Base-by-base conservation (phyloP, 2,888 invertebrate species). In the Nemotelus pantherinus region DNA sequence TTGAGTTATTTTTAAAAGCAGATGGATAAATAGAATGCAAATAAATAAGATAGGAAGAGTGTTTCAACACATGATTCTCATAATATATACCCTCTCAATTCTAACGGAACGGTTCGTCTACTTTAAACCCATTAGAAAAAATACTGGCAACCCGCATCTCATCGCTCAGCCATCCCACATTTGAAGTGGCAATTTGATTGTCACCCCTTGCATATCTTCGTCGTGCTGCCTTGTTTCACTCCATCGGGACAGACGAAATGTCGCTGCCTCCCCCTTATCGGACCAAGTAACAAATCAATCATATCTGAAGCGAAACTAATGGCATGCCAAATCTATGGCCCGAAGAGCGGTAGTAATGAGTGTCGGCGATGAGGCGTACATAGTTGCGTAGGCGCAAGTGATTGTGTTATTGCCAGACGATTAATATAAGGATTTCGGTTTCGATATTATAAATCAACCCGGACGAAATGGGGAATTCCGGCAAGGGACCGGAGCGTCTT, bases 241-340 rank as follows among this genome's bases (percentile, higher is more conserved):
- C 55, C 67, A 53, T 3, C 43, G n/a, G 39, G 57, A 5, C 39
- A 53, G 50, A 71, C n/a, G 57, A 25, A 44, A 5, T 64, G 43
- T 41, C 25, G 55, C 48, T 53, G 39, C 2, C n/a, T 53, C 70
- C 43, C 70, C 55, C 70, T 70, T 55, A 55, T 53, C 44, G 47
- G 44, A 45, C 25, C 74, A 79, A 79, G 75, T 77, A 79, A 79
- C 77, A 79, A 79, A 79, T 79, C 79, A 79, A 79, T 79, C 79
- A 79, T 79, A 79, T 79, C 77, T 79, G 77, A 74, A 77, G 79
- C 79, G 47, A 77, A 77, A 77, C 77, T 79, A 79, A 79, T 79
- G 79, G 79, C 77, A 76, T 79, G 77, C 55, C 70, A 70, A 70
- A 70, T 55, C 55, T 70, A 67, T 7, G 10, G 25, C 47, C 72